These are phyloP conservation scores for Orthosia gothica DNA, from an alignment of 2,888 invertebrate species.

Conservation along the genomic window DNA sequence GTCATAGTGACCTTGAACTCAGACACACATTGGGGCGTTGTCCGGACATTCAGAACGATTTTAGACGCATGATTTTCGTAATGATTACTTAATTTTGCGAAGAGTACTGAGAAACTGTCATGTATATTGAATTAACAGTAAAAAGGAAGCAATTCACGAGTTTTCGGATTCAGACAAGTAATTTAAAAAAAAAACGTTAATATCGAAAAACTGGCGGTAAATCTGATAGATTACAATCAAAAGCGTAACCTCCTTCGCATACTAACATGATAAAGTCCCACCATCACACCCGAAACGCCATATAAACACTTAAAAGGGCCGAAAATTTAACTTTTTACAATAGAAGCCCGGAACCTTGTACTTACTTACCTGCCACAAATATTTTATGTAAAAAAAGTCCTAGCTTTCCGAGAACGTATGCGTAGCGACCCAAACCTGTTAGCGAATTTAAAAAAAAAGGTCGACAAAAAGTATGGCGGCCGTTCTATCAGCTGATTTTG, in stretches of 20 bases:
- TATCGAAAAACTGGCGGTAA: slow-evolving; percentile 41
- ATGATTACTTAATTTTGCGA: neutral
- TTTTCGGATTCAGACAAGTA: neutral
- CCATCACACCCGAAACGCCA: slow-evolving; percentile 49
- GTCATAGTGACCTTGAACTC: slow-evolving; percentile 53
- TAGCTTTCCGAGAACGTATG: slow-evolving; percentile 64
- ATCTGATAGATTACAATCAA: slow-evolving; percentile 31
- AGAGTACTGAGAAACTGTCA: neutral
- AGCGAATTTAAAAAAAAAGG: slow-evolving; percentile 65
- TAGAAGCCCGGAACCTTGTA: slow-evolving; percentile 62
- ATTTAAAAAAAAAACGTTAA: neutral
- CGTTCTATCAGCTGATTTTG: slow-evolving; percentile 67
- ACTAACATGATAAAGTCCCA: slow-evolving; percentile 33
- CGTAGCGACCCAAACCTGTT: slow-evolving; percentile 66
- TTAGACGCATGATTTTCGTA: neutral
- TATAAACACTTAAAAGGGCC: slow-evolving; percentile 49
- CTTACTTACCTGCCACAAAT: slow-evolving; percentile 67
- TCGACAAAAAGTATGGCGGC: slow-evolving; percentile 60
- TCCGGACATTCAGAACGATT: slow-evolving; percentile 4
- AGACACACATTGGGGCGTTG: neutral
- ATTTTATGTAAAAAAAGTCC: slow-evolving; percentile 63
- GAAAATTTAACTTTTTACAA: slow-evolving; percentile 61
- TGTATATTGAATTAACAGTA: neutral
- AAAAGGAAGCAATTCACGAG: neutral
- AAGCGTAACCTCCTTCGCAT: slow-evolving; percentile 42